phyloP scores from a whole-genome alignment of 2,888 invertebrate genomes.

The Brenthis ino region DNA sequence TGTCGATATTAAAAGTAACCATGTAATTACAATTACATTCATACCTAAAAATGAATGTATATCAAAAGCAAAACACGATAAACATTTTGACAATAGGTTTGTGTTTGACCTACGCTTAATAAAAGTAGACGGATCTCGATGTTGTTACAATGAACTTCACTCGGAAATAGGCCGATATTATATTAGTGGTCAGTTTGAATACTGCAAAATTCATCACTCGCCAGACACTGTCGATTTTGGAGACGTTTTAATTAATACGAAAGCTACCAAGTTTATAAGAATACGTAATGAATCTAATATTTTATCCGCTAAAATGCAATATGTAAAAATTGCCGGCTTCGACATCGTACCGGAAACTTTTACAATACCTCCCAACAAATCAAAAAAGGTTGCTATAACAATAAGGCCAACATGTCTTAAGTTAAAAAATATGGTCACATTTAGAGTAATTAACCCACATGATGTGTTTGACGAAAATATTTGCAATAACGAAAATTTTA shows the following conservation, averaged over 20 bases:
- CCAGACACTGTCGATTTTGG: slow-evolving; percentile 76
- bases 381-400: slow-evolving; percentile 53
- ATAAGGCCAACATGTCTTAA: slow-evolving; percentile 60
- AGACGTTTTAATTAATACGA: slow-evolving; percentile 62
- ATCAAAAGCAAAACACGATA: slow-evolving; percentile 56
- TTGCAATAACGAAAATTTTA: slow-evolving; percentile 48
- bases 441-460: slow-evolving; percentile 62
- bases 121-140: slow-evolving; percentile 60
- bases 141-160: slow-evolving; percentile 66
- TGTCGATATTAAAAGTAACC: slow-evolving; percentile 51
- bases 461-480: slow-evolving; percentile 41
- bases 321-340: slow-evolving; percentile 62
- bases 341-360: slow-evolving; percentile 64
- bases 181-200: slow-evolving; percentile 81
- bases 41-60: slow-evolving; percentile 69
- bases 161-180: slow-evolving; percentile 78
- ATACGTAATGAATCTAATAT: slow-evolving; percentile 70
- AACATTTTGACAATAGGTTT: slow-evolving; percentile 60
- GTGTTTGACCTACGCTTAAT: slow-evolving; percentile 70
- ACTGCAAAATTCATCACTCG: slow-evolving; percentile 65
- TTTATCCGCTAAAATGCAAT: slow-evolving; percentile 65
- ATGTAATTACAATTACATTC: slow-evolving; percentile 60
- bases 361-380: slow-evolving; percentile 62
- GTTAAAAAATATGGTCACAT: slow-evolving; percentile 52
- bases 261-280: slow-evolving; percentile 61